A percentile compares a stretch with the other conserved stretches of the same genome.
Conservation (phyloP, 30 jellyfish, hydroid and myxozoan species). For the Hydractinia echinata region DNA sequence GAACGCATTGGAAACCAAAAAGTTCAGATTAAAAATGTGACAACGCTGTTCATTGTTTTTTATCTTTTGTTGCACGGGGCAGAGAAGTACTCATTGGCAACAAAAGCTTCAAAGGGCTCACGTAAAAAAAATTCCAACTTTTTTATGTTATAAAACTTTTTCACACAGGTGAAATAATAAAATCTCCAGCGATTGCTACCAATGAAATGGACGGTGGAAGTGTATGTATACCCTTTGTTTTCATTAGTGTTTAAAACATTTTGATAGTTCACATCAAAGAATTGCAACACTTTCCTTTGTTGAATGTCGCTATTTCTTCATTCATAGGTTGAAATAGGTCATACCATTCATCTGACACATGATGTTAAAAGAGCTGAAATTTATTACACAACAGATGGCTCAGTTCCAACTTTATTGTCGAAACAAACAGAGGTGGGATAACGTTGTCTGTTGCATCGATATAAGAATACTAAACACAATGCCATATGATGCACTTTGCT, state of each 20-base stretch:
- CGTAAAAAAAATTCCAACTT: background rate
- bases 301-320: background rate
- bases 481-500: too few species aligned
- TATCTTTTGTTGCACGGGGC: too few species aligned
- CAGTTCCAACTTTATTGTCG: constrained; percentile 12
- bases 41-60: too few species aligned
- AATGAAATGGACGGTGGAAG: constrained; percentile 49
- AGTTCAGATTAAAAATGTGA: too few species aligned
- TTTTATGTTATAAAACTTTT: background rate
- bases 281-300: too few species aligned
- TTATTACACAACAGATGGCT: constrained; percentile 33
- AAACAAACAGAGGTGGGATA: background rate
- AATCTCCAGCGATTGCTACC: constrained; percentile 26
- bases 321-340: constrained; percentile 37
- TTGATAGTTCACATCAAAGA: too few species aligned
- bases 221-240: background rate
- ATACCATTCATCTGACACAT: constrained; percentile 4
- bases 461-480: too few species aligned
- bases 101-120: too few species aligned
- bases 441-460: too few species aligned
- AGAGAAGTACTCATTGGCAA: too few species aligned
- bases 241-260: too few species aligned
- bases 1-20: too few species aligned
- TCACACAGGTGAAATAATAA: background rate
- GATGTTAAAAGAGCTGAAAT: constrained; percentile 14